Conservation (phyloP, 23 tunicate genomes). For the Pegea sp. region DNA sequence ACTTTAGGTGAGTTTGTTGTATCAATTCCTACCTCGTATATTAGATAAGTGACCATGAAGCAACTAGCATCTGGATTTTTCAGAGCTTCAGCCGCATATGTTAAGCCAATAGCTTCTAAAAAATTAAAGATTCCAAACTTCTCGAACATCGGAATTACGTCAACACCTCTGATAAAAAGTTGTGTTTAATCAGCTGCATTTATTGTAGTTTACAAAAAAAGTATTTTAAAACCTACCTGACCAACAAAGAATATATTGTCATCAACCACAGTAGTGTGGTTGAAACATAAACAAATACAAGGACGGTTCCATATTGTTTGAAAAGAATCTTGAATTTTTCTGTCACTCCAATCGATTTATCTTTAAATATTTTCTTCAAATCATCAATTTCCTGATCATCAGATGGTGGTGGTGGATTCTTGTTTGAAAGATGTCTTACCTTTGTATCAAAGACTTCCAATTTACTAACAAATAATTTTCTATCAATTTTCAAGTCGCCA, state of each 20-base stretch:
- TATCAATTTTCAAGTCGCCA: too few relatives aligned
- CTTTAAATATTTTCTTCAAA: conserved; percentile 35
- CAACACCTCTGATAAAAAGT: conserved; percentile 44
- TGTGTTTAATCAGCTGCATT: too few relatives aligned
- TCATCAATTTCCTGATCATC: conserved; percentile 38
- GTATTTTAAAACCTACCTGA: background rate
- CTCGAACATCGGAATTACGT: conserved; percentile 50
- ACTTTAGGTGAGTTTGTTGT: background rate
- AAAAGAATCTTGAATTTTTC: conserved; percentile 65
- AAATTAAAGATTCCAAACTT: conserved; percentile 56
- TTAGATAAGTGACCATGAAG: conserved; percentile 31
- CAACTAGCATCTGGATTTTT: conserved; percentile 67
- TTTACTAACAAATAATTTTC: too few relatives aligned
- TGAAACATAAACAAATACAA: conserved; percentile 27
- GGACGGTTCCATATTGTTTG: conserved; percentile 58
- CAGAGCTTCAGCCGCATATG: conserved; percentile 30
- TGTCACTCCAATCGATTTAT: conserved; percentile 48
- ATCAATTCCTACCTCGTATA: conserved; percentile 41
- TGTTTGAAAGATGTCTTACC: too few relatives aligned
- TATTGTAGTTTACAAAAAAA: too few relatives aligned
- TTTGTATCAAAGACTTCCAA: too few relatives aligned
- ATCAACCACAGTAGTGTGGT: conserved; percentile 10
- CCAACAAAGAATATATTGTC: background rate
- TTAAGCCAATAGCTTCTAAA: conserved; percentile 43
- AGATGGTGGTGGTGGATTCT: too few relatives aligned